Base-by-base conservation (phyloP, 1,140 invertebrate species). In the Agrilus planipennis region DNA sequence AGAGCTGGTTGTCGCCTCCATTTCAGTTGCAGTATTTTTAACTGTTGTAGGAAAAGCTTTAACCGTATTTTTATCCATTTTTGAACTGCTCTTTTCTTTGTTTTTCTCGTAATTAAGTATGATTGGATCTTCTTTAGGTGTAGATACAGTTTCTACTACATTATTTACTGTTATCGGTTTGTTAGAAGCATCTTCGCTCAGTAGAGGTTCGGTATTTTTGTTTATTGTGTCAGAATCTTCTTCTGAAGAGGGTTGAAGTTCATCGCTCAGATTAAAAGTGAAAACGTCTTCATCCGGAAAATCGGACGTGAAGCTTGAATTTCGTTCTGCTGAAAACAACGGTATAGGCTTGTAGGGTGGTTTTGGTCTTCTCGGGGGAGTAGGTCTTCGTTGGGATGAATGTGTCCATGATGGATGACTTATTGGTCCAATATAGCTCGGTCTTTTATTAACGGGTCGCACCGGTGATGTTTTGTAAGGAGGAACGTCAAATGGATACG, bases 401-500 rank as follows among this genome's bases (percentile, higher is more conserved):
- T 15, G 62, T 7, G 69, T 59, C 16, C 73, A 57, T 39, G 75
- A 73, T 74, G 69, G 60, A 16, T 73, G 58, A 39, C 75, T 74
- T 75, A 75, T 77, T 0, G 75, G 74, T 12, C 73, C 73, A 20
- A 54, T 48, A 19, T 53, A 58, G 9, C 66, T 61, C 25, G 67
- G 72, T 44, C 76, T 63, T 34, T 68, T 63, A 25, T 75, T 68
- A 2, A 68, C 69, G 15, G 34, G 34, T 36, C 34, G 16, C 4
- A 69, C 56, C 0, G 73, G 65, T 2, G 52, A 51, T 18, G 68
- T 49, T 29, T 52, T 59, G 41, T 56, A 58, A 0, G 64, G 63
- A 1, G 76, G 68, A 46, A 79, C 67, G 58, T 84, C 81, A 40
- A 83, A 75, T 12, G 77, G 77, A 57, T 79, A 81, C 0, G 79